Evolutionary conservation across 1,140 invertebrate genomes (phyloP).

Genomic region (Vanessa atalanta): DNA sequence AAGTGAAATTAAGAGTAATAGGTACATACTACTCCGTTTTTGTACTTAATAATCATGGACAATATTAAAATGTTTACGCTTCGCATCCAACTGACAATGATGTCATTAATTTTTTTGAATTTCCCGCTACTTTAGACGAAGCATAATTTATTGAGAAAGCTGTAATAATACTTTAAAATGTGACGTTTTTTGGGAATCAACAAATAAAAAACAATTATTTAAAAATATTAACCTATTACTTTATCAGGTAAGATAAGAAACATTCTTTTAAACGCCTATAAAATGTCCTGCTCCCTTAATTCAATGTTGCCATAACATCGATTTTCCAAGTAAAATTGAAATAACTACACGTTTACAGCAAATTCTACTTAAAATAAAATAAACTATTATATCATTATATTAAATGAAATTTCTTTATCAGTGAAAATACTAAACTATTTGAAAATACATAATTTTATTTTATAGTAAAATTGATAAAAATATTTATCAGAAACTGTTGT

Average conservation of each 20-base stretch:
- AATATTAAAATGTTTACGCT: neutral
- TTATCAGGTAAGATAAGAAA: neutral
- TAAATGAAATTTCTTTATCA: too few relatives aligned
- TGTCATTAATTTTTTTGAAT: constrained; percentile 17
- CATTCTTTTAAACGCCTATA: constrained; percentile 5
- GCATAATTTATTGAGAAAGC: neutral
- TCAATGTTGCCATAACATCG: constrained; percentile 10
- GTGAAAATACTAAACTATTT: neutral
- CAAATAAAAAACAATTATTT: neutral
- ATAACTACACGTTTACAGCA: neutral
- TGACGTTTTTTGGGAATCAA: neutral
- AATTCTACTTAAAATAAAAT: too few relatives aligned
- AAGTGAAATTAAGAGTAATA: too few relatives aligned
- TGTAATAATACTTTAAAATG: neutral
- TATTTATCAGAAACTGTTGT: neutral
- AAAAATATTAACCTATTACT: neutral
- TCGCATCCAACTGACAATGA: neutral
- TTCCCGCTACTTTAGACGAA: constrained; percentile 14
- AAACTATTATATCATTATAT: too few relatives aligned
- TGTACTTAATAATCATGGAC: too few relatives aligned
- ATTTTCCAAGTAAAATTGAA: neutral
- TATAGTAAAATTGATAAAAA: neutral
- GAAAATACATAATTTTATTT: neutral
- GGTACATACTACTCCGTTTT: too few relatives aligned
- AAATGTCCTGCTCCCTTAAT: constrained; percentile 6